Conservation (phyloP, 2,888 invertebrate species). For the Thalpophila matura region DNA sequence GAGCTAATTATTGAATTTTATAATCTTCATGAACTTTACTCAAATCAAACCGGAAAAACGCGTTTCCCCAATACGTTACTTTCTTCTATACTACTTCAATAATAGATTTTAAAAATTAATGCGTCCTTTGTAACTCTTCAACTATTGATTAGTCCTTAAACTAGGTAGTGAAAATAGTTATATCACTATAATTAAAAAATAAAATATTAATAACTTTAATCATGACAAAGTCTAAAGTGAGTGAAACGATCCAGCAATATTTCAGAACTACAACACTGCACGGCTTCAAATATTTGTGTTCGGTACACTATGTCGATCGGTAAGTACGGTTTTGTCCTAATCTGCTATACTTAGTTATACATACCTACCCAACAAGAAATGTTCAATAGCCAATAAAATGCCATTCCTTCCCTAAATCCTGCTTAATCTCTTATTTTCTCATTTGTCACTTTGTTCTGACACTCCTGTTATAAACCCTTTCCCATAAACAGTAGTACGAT, state of each 20-base stretch:
- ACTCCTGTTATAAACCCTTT: too few relatives aligned
- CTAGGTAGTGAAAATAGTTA: too few relatives aligned
- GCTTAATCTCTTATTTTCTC: too few relatives aligned
- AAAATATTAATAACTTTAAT: conserved; percentile 13
- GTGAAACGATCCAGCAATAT: conserved; percentile 69
- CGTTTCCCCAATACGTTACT: too few relatives aligned
- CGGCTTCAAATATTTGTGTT: conserved; percentile 83
- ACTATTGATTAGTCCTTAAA: background rate
- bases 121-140: background rate
- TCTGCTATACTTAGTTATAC: background rate
- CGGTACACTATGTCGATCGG: conserved; percentile 76
- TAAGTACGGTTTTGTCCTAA: conserved; percentile 60
- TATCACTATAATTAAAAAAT: too few relatives aligned
- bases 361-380: too few relatives aligned
- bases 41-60: too few relatives aligned
- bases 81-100: too few relatives aligned
- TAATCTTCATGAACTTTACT: background rate
- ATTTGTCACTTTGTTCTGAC: too few relatives aligned
- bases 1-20: background rate
- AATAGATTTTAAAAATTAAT: background rate
- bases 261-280: conserved; percentile 81
- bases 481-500: too few relatives aligned
- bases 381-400: too few relatives aligned
- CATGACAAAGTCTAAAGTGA: conserved; percentile 53
- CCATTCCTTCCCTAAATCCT: too few relatives aligned